phyloP scores from a whole-genome alignment of 2,888 invertebrate species.

The Nomada flava region DNA sequence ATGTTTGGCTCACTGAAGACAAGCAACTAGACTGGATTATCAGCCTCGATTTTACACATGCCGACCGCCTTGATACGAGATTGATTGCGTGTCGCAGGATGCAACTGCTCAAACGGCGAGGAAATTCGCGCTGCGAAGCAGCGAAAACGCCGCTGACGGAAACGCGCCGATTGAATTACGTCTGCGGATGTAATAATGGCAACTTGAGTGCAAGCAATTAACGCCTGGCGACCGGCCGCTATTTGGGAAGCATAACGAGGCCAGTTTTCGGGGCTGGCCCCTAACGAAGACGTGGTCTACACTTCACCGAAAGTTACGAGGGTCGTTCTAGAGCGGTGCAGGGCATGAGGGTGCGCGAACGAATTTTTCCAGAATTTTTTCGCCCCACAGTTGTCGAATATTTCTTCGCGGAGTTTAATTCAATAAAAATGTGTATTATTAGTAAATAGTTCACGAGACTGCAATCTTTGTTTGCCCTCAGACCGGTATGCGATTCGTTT shows the following conservation, averaged over 20 bases:
- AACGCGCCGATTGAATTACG: slow-evolving; percentile 62
- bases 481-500: too few species aligned
- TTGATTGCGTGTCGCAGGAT: slow-evolving; percentile 43
- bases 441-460: too few species aligned
- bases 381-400: too few species aligned
- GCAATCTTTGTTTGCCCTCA: too few species aligned
- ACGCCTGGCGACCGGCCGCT: slow-evolving; percentile 17
- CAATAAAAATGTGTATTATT: too few species aligned
- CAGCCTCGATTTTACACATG: slow-evolving; percentile 25
- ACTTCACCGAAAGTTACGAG: slow-evolving; percentile 1
- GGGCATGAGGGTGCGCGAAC: too few species aligned
- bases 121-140: slow-evolving; percentile 46
- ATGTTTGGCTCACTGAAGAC: background rate
- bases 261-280: slow-evolving; percentile 17
- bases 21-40: background rate
- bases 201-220: slow-evolving; percentile 58
- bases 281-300: slow-evolving; percentile 26
- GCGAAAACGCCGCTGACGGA: slow-evolving; percentile 50
- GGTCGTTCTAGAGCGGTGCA: background rate
- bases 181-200: slow-evolving; percentile 52
- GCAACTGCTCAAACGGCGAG: slow-evolving; percentile 42
- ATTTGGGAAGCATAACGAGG: slow-evolving; percentile 44
- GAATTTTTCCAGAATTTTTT: too few species aligned
- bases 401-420: too few species aligned
- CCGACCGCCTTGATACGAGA: slow-evolving; percentile 28